Base-by-base conservation (phyloP, 2,797 vertebrate genomes). In the Sebastes matsubarae region DNA sequence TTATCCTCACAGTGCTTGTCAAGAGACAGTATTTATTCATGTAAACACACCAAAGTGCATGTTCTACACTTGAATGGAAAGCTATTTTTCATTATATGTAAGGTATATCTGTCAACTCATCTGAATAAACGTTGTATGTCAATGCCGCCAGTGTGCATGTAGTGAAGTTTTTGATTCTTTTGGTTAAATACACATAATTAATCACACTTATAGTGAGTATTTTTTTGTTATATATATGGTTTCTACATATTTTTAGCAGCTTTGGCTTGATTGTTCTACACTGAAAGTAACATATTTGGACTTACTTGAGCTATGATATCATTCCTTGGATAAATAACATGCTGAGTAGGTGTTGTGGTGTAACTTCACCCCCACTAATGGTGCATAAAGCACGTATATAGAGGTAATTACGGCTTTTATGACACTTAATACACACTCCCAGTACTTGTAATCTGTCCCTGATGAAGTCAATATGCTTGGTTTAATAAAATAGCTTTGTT, bases 71-170 rank as follows among this genome's bases (percentile, higher is more conserved):
- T 84, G 12, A 73, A 81, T 63, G n/a, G 18, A 78, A 65, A 66
- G 29, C 24, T 68, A 13, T 83, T 78, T 79, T 75, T 69, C 61
- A 81, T 54, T 34, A 57, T 72, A 68, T 75, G 32, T n/a, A 65
- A 60, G 18, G 63, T 55, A 14, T 11, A 72, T 58, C 30, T 84
- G 52, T 69, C 46, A 58, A 10, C 14, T 80, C 32, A 58, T 70
- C 57, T 55, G 13, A 94, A 92, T 92, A 94, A 94, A 93, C 16
- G 52, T 20, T 68, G 14, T 80, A 54, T 68, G 6, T 77, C 59
- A 80, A 68, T 79, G 3, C 38, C 16, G 68, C 16, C 24, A 0
- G 11, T 58, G 38, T 80, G 14, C 9, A 16, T 75, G 58, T 36
- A 25, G 20, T 38, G 1, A 7, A 72, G 4, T 80, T 72, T 74